Base-by-base conservation (phyloP, 2,888 invertebrate genomes). In the Phyllotreta cruciferae region DNA sequence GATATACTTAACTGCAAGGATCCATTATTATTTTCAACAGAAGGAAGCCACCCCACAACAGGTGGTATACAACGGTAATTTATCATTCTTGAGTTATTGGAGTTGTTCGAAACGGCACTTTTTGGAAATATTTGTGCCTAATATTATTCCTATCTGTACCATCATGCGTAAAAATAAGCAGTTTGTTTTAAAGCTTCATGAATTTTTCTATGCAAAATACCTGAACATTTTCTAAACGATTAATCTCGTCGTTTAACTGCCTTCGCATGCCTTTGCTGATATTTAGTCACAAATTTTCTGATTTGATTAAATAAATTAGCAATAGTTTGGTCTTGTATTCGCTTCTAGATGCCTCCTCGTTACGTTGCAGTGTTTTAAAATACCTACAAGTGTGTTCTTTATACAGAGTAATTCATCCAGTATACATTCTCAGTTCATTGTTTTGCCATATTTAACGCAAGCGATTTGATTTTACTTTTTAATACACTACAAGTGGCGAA, bases 301-400 rank as follows among this genome's bases (percentile, higher is more conserved):
- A 60, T 66, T 66, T 63, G 63, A 60, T 63, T 63, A 56, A 62
- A 66, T 66, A 66, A 66, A 66, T 66, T 60, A 56, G 58, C 62
- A 38, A 62, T 56, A 37, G 44, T 24, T 54, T 41, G 53, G 56
- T 64, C 39, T 54, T 60, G 62, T 60, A 60, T 56, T 50, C 61
- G 64, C 44, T 39, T 49, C 36, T 61, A 60, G 54, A 34, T 42
- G 35, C n/a, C 37, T 50, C 35, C 11, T 58, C 41, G 49, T 56
- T 61, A 60, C 55, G 54, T 58, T 62, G 14, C 50, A 50, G 34
- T 36, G 35, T 35, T 42, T 50, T 34, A 41, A 58, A 11, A 50
- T 58, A 50, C 50, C 39, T 37, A 11, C 24, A 24, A 24, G 24
- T 24, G 13, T 39, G 36, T 13, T 34, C 41, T 58, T 34, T 50